Evolutionary conservation across 2,113 vertebrate species (phyloP), one percentile per base, ranked within the genome.

Genomic region (Hippocampus mohnikei): DNA sequence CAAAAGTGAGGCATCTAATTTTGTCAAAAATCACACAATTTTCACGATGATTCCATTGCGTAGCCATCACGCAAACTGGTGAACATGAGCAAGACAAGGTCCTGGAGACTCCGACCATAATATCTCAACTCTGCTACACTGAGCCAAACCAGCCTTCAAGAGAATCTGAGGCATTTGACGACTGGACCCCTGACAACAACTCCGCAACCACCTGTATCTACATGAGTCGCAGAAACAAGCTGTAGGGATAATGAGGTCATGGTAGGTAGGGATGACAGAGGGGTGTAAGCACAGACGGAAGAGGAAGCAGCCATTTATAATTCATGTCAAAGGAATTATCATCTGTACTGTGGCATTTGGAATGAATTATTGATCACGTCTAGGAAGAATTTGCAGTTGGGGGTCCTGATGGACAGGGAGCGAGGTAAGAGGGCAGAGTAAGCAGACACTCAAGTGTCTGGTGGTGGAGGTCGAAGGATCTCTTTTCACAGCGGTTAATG

Each of bases 281-380:
- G 81, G 81, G 80, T 85, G 84, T 76, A 84, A 85, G 85, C 77
- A 78, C 82, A 78, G 72, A 33, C 71, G 70, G 69, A 80, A 77
- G 82, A 83, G 87, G 87, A 88, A 75, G 84, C 66, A 76, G 58
- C 77, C 78, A 91, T 93, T 87, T 90, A 93, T 91, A 91, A 93
- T 93, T 93, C 86, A 93, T 91, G 81, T 70, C 80, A 73, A 76
- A 81, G 85, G 88, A 90, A 92, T 92, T 91, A 93, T 90, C 88
- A 92, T 92, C 85, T 91, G 86, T 81, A 69, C 84, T 75, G 84
- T 89, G 88, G 85, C 83, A 81, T 90, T 90, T 88, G 81, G 78
- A 74, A 92, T 93, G 86, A 93, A 93, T 93, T 92, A 93, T 93
- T 91, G 84, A 93, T 92, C 63, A 33, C 23, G 69, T 87, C 86